phyloP scores from a whole-genome alignment of 2,797 vertebrate species.

The Garrulus glandarius region DNA sequence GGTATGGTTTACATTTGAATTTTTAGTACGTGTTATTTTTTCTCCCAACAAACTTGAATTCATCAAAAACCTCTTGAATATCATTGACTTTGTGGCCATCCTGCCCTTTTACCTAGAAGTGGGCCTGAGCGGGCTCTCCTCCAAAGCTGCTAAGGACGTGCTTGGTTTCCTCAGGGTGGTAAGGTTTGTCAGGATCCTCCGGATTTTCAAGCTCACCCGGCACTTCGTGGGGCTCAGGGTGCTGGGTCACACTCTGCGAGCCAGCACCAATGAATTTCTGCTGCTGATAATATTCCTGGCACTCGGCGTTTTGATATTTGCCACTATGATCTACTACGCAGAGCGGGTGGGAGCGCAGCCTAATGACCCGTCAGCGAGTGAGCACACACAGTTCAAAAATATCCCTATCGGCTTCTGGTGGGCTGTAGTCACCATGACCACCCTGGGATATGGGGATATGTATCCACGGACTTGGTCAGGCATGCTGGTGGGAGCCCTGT shows the following conservation, averaged over 20 bases:
- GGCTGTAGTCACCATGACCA: slow-evolving; percentile 99
- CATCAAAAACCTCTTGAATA: slow-evolving; percentile 93
- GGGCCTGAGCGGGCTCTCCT: slow-evolving; percentile 93
- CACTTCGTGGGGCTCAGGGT: slow-evolving; percentile 96
- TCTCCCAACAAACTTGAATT: slow-evolving; percentile 98
- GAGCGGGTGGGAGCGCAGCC: slow-evolving; percentile 93
- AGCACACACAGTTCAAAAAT: slow-evolving; percentile 97
- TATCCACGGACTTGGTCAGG: slow-evolving; percentile 97
- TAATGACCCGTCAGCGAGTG: slow-evolving; percentile 89
- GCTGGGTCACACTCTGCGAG: slow-evolving; percentile 92
- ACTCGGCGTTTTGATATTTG: slow-evolving; percentile 95
- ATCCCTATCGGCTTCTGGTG: slow-evolving; percentile 99
- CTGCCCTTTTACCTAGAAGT: slow-evolving; percentile 97
- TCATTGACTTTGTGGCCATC: slow-evolving; percentile 98
- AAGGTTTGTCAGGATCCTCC: slow-evolving; percentile 94
- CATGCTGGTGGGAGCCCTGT: slow-evolving; percentile 96
- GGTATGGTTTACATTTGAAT: slow-evolving; percentile 98
- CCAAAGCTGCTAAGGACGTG: slow-evolving; percentile 96
- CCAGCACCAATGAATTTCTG: slow-evolving; percentile 96
- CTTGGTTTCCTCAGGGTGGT: slow-evolving; percentile 97
- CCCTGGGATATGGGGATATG: slow-evolving; percentile 97
- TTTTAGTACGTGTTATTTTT: slow-evolving; percentile 93
- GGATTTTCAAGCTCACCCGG: slow-evolving; percentile 97
- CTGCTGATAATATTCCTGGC: slow-evolving; percentile 98
- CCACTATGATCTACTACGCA: slow-evolving; percentile 98